Evolutionary conservation across 2,797 vertebrate genomes (phyloP), one percentile per base, ranked within the genome.

Genomic region (Lepidocolaptes lacrymiger): DNA sequence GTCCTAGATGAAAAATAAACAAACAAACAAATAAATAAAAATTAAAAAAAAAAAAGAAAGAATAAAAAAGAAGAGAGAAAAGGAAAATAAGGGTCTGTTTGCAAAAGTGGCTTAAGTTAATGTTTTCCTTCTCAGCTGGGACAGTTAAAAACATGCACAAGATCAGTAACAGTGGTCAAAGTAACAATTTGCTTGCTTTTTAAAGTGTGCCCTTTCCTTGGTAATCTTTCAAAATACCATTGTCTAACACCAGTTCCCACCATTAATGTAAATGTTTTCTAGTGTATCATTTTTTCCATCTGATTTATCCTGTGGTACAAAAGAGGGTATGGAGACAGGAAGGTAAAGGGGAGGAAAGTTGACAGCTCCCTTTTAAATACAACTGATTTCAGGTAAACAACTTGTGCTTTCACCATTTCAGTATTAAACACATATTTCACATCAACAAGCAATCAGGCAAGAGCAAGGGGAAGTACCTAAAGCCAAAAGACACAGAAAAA

Each of bases 321-420:
- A 92, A 48, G 24, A 55, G 19, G 43, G 6, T 14, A 32, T 16
- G 19, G 78, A 74, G 15, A 41, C 2, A 28, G 52, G 18, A 73
- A 28, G 10, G 28, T 7, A 77, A 77, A 49, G 24, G 4, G 14
- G 14, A 58, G 32, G 26, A 54, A 55, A 72, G 27, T 30, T 55
- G 43, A 54, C 36, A 92, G 43, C 26, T 75, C 26, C 14, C 22
- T 71, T 92, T 64, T 39, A 85, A 94, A 64, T 72, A 26, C 5
- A 43, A 15, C 16, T 67, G 63, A 22, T 46, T 89, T 85, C 72
- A 92, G 58, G 24, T 30, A 93, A 95, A 87, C 15, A 64, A 69
- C 30, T 82, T 46, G 18, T 28, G 14, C 30, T 87, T 85, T 85
- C 48, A 87, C 27, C 32, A 34, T 93, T 90, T 85, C 43, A 55